Evolutionary conservation across 2,113 vertebrate species (phyloP).

Genomic region (Aphyosemion australe): DNA sequence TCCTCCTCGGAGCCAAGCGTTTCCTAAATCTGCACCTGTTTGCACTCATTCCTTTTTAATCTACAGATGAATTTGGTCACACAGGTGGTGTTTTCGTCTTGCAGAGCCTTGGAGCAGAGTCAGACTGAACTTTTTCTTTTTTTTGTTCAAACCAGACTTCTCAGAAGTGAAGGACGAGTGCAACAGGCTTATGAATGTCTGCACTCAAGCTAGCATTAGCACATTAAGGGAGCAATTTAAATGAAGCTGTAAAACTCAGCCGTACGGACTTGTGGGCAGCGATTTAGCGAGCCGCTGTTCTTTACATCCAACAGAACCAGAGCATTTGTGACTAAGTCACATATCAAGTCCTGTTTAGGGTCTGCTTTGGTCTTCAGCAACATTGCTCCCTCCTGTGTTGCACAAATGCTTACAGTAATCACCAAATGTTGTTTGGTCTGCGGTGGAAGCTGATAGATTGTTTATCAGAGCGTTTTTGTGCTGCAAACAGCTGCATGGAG

Average conservation of each 20-base stretch:
- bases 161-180: slow-evolving; percentile 2
- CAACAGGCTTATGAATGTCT: slow-evolving; percentile 1
- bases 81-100: slow-evolving; percentile 29
- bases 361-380: slow-evolving; percentile 5
- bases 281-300: not conserved
- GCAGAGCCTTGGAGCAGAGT: slow-evolving; percentile 21
- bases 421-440: slow-evolving; percentile 1
- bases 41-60: slow-evolving; percentile 6
- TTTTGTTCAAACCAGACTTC: slow-evolving; percentile 15
- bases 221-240: not conserved
- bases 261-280: too few relatives aligned
- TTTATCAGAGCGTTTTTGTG: not conserved
- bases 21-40: slow-evolving; percentile 11
- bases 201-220: not conserved
- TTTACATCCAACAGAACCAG: slow-evolving; percentile 3
- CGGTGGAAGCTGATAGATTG: not conserved
- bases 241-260: not conserved
- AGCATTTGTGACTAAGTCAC: not conserved
- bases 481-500: not conserved
- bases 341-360: not conserved
- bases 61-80: slow-evolving; percentile 5
- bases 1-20: not conserved
- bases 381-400: not conserved
- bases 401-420: not conserved
- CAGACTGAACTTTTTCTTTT: slow-evolving; percentile 28